Percentiles rank a stretch among this genome's conserved stretches.
phyloP scores from a whole-genome alignment of 2,888 invertebrate genomes.

The Andrena chrysosceles region DNA sequence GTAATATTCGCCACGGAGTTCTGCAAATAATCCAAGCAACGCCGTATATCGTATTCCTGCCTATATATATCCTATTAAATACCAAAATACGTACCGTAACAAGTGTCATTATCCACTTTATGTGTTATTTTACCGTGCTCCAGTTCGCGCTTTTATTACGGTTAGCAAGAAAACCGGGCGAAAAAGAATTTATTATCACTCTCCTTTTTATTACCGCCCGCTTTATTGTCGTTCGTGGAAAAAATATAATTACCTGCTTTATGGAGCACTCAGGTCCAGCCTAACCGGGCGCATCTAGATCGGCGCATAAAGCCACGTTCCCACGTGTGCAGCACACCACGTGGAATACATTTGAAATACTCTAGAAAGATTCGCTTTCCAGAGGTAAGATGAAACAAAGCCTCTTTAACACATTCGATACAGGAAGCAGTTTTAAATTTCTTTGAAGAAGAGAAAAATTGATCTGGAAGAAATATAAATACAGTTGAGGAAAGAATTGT shows the following conservation, averaged over 20 bases:
- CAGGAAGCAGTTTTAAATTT: too few species aligned
- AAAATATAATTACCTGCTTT: constrained; percentile 51
- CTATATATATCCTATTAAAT: constrained; percentile 27
- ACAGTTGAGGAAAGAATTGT: too few species aligned
- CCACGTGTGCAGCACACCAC: not conserved
- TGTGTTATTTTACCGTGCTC: constrained; percentile 37
- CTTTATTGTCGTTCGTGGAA: constrained; percentile 25
- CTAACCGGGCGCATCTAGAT: not conserved
- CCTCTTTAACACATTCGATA: too few species aligned
- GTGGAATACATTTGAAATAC: not conserved
- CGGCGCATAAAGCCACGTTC: not conserved
- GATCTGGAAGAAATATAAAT: too few species aligned
- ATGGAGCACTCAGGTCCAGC: not conserved
- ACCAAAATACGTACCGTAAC: constrained; percentile 45
- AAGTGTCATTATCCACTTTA: constrained; percentile 53
- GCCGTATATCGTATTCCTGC: not conserved
- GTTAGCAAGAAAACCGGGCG: constrained; percentile 9
- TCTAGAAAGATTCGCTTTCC: too few species aligned
- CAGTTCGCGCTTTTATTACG: constrained; percentile 35
- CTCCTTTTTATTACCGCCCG: constrained; percentile 34
- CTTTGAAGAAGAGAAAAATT: too few species aligned
- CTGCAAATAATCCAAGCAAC: constrained; percentile 12
- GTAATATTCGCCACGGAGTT: not conserved
- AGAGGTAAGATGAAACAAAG: too few species aligned
- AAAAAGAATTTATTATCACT: constrained; percentile 54